Evolutionary conservation across 2,113 vertebrate species (phyloP), one percentile per base, ranked within the genome.

Genomic region (Phyllostomus hastatus): DNA sequence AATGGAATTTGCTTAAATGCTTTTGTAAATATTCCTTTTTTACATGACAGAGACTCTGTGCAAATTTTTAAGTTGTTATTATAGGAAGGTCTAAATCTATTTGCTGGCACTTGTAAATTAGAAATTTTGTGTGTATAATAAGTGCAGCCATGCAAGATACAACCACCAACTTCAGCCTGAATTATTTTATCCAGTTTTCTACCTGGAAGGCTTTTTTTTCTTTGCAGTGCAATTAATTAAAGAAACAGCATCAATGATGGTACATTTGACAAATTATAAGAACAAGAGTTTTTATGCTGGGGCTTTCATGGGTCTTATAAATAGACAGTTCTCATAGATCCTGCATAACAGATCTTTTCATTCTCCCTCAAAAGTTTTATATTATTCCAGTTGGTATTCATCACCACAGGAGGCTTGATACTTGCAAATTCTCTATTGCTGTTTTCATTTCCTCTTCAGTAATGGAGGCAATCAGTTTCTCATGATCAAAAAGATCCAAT

Each of bases 381-480:
- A 88, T 96, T 96, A 85, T 97, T 98, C 81, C 93, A 57, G 3
- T 87, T 90, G 96, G 86, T 97, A 90, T 84, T 54, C 84, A 82
- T 93, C 0, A 0, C 91, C 78, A 35, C 5, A 67, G 96, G 94
- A 86, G 73, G 35, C 41, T 84, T 35, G 57, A 85, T 78, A 67
- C 94, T 98, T 98, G 92, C 61, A 97, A 93, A 93, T 98, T 98
- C 90, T 97, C 46, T 98, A 94, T 84, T 96, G 95, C 94, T 97
- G 94, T 97, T 96, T 97, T 98, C 38, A 97, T 98, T 98, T 98
- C 97, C 96, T 97, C 88, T 96, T 90, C 92, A 64, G 90, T 98
- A 98, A 98, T 97, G 96, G 97, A 98, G 88, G 96, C 96, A 98
- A 97, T 98, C 10, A 97, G 94, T 97, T 98, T 98, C 97, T 98